Conservation (phyloP, 2,113 vertebrate species). For the Sapayoa aenigma region DNA sequence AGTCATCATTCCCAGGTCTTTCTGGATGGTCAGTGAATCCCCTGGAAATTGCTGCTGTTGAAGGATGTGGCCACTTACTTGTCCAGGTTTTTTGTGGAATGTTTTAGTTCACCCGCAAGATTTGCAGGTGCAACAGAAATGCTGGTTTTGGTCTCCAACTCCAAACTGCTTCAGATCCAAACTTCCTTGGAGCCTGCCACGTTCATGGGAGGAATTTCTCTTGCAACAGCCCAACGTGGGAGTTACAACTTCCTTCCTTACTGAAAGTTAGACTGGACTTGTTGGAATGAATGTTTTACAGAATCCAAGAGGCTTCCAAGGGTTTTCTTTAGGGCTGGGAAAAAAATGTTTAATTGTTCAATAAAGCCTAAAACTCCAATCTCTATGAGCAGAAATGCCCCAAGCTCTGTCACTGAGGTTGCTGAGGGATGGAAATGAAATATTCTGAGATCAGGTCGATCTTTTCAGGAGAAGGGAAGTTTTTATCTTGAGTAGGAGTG, state of each 20-base stretch:
- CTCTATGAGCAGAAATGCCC: neutral
- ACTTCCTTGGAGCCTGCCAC: neutral
- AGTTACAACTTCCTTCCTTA: neutral
- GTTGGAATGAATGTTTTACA: neutral
- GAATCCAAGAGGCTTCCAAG: neutral
- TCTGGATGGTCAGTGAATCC: neutral
- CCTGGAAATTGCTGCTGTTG: neutral
- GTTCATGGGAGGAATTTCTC: neutral
- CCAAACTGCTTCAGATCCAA: neutral
- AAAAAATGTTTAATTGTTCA: neutral
- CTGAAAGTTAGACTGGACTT: neutral
- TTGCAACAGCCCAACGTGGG: neutral
- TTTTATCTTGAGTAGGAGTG: neutral
- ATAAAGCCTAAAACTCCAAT: neutral
- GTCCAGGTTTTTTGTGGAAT: neutral
- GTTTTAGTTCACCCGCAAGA: neutral
- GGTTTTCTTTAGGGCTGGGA: neutral
- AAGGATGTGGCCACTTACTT: neutral
- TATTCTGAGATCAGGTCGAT: neutral
- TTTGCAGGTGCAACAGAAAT: neutral
- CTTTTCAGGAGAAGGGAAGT: neutral
- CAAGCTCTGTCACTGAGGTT: neutral
- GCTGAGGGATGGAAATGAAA: neutral
- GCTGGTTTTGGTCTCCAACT: neutral
- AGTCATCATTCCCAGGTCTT: accelerated